Percentiles rank a stretch among this genome's conserved stretches.
Conservation (phyloP, 2,888 invertebrate genomes). For the Petrolisthes manimaculis region DNA sequence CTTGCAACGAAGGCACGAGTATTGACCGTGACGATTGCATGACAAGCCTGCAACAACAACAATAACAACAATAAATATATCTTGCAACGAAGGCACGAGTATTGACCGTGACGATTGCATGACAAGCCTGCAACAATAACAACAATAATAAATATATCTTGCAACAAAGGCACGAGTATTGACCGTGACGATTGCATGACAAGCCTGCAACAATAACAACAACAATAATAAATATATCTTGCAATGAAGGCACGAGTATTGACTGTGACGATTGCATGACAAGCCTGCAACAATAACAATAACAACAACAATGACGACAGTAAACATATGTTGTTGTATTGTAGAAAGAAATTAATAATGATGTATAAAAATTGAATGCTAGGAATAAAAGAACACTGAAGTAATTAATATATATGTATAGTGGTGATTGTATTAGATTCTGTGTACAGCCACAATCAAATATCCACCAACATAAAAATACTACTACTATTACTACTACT, state of each 20-base stretch:
- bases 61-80: constrained; percentile 19
- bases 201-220: constrained; percentile 76
- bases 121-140: background rate
- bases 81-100: background rate
- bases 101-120: background rate
- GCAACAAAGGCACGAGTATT: constrained; percentile 74
- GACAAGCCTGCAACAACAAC: constrained; percentile 79
- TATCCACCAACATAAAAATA: no score
- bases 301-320: background rate
- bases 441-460: no score
- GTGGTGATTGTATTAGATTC: no score
- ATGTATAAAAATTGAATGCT: no score
- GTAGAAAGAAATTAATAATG: no score
- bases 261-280: constrained; percentile 93
- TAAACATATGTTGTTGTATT: no score
- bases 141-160: background rate
- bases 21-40: constrained; percentile 93
- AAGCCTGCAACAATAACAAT: constrained; percentile 76
- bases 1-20: constrained; percentile 95
- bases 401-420: no score
- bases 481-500: background rate
- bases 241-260: constrained; percentile 94
- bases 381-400: no score
- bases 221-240: constrained; percentile 74
- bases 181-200: constrained; percentile 93